These are phyloP conservation scores for Anoplius nigerrimus DNA, from an alignment of 2,888 invertebrate species.

Conservation along the genomic window DNA sequence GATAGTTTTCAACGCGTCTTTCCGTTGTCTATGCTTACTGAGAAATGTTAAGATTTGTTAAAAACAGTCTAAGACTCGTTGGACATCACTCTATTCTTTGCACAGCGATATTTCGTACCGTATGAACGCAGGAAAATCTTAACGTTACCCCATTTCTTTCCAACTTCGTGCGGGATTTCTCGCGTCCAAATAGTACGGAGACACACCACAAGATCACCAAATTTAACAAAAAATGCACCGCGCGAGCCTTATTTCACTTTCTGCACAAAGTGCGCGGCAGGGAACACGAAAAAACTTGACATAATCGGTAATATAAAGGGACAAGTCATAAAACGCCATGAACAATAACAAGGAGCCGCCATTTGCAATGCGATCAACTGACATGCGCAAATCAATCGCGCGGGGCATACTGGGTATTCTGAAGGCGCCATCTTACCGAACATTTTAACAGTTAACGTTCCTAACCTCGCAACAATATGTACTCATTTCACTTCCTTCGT, in stretches of 20 bases:
- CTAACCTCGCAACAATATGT: constrained; percentile 46
- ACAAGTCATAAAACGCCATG: constrained; percentile 83
- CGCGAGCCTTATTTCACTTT: constrained; percentile 66
- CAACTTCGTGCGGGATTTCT: constrained; percentile 69
- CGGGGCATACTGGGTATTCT: constrained; percentile 70
- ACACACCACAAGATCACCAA: constrained; percentile 64
- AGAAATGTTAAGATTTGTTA: constrained; percentile 30
- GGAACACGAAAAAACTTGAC: constrained; percentile 70
- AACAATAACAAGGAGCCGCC: constrained; percentile 99
- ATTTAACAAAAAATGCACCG: constrained; percentile 64
- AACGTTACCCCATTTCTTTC: constrained; percentile 74
- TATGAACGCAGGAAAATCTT: constrained; percentile 69
- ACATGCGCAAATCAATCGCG: constrained; percentile 82
- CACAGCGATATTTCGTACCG: constrained; percentile 64
- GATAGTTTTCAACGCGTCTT: constrained; percentile 19
- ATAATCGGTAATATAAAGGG: constrained; percentile 74
- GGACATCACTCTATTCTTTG: constrained; percentile 50
- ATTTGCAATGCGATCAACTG: constrained; percentile 94
- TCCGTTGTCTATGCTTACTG: constrained; percentile 31
- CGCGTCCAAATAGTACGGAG: constrained; percentile 64
- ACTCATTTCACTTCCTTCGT: not conserved
- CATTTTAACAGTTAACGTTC: constrained; percentile 52
- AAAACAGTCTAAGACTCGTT: constrained; percentile 24
- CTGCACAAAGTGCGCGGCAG: constrained; percentile 65
- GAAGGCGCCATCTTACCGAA: constrained; percentile 71